Conservation (phyloP, 2,888 invertebrate genomes). For the Meloe dianella region DNA sequence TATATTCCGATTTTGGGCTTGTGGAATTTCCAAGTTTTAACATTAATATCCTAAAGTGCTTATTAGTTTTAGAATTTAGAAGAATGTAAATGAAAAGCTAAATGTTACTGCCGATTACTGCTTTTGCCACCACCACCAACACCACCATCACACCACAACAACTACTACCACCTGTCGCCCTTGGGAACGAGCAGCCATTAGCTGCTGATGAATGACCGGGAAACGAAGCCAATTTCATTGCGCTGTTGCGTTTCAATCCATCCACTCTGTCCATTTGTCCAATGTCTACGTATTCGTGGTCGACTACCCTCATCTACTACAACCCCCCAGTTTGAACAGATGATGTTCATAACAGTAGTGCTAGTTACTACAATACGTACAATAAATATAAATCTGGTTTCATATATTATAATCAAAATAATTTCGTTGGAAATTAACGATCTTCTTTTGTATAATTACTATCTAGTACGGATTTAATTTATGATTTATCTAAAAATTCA, state of each 20-base stretch:
- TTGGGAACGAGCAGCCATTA: constrained; percentile 53
- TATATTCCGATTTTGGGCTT: neutral
- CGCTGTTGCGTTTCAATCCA: constrained; percentile 36
- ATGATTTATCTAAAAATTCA: neutral
- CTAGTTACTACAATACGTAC: neutral
- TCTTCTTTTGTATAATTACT: neutral
- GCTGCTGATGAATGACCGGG: constrained; percentile 57
- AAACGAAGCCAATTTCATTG: constrained; percentile 56
- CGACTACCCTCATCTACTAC: constrained; percentile 27
- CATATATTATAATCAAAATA: neutral
- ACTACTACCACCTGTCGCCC: constrained; percentile 52
- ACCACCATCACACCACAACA: constrained; percentile 3
- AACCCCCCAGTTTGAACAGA: constrained; percentile 15
- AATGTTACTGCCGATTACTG: neutral
- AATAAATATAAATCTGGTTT: neutral
- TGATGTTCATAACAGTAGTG: constrained; percentile 9
- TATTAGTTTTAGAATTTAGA: constrained; percentile 10
- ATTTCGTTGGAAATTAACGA: neutral
- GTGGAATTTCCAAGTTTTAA: neutral
- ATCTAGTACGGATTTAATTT: neutral
- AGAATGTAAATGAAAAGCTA: constrained; percentile 5
- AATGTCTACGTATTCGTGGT: constrained; percentile 32
- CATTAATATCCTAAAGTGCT: neutral
- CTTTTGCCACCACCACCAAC: neutral
- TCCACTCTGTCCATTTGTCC: constrained; percentile 35